Evolutionary conservation across 2,888 invertebrate genomes (phyloP).

Genomic region (Drosophila anceps): DNA sequence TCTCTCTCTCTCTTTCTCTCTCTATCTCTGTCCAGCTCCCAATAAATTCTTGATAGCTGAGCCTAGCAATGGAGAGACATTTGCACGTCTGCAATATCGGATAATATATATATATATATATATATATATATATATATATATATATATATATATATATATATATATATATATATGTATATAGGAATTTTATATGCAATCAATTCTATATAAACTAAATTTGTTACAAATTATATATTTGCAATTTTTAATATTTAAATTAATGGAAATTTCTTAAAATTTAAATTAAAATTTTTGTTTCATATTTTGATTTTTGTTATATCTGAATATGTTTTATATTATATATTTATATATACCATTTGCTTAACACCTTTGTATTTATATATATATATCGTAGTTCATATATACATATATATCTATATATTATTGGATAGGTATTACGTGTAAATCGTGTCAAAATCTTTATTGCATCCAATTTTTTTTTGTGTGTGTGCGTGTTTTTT

Average conservation of each 20-base stretch:
- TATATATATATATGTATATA: not conserved
- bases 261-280: not conserved
- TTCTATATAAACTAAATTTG: not conserved
- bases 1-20: too few relatives aligned
- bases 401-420: not conserved
- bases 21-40: not conserved
- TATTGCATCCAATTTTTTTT: not conserved
- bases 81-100: not conserved
- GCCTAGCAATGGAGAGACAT: not conserved
- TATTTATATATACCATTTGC: not conserved
- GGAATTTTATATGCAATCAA: not conserved
- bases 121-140: not conserved
- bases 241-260: not conserved
- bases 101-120: slow-evolving; percentile 3
- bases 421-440: not conserved
- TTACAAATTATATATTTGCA: not conserved
- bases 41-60: slow-evolving; percentile 4
- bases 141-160: not conserved
- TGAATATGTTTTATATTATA: not conserved
- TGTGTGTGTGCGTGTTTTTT: not conserved
- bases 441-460: not conserved
- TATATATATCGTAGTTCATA: not conserved
- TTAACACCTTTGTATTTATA: not conserved
- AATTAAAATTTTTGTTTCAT: not conserved
- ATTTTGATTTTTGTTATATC: not conserved